Percentiles rank a stretch among this genome's conserved stretches.
Evolutionary conservation across 2,888 invertebrate genomes (phyloP).

Genomic region (Spisula solida): DNA sequence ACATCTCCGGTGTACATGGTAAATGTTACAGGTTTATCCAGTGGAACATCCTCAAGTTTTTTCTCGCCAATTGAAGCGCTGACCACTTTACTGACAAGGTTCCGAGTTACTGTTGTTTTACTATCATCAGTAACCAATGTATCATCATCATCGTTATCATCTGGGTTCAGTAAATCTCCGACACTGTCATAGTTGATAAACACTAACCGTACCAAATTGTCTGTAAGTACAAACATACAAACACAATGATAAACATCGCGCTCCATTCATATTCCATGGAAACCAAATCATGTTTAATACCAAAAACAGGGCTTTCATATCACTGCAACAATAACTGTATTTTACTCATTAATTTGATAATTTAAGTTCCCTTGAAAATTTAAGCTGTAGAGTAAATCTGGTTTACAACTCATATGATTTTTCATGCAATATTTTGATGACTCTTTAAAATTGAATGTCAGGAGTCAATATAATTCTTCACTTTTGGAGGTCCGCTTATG

Average conservation of each 20-base stretch:
- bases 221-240: conserved; percentile 67
- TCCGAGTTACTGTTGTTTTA: conserved; percentile 46
- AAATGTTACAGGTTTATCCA: conserved; percentile 75
- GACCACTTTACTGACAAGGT: conserved; percentile 77
- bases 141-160: conserved; percentile 51
- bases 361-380: too few species aligned
- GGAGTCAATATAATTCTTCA: too few species aligned
- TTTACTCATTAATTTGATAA: too few species aligned
- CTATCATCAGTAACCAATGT: conserved; percentile 39
- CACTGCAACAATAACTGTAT: too few species aligned
- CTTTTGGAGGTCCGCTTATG: too few species aligned
- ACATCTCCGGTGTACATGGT: conserved; percentile 80
- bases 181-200: conserved; percentile 84
- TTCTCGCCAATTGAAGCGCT: conserved; percentile 76
- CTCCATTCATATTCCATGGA: too few species aligned
- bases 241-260: not conserved
- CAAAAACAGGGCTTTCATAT: too few species aligned
- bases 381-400: too few species aligned
- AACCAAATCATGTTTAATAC: too few species aligned
- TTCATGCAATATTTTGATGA: too few species aligned
- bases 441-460: too few species aligned
- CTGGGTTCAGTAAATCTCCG: conserved; percentile 77
- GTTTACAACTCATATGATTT: too few species aligned
- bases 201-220: conserved; percentile 80
- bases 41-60: conserved; percentile 42